phyloP scores from a whole-genome alignment of 2,113 vertebrate genomes.

The Colaptes auratus region DNA sequence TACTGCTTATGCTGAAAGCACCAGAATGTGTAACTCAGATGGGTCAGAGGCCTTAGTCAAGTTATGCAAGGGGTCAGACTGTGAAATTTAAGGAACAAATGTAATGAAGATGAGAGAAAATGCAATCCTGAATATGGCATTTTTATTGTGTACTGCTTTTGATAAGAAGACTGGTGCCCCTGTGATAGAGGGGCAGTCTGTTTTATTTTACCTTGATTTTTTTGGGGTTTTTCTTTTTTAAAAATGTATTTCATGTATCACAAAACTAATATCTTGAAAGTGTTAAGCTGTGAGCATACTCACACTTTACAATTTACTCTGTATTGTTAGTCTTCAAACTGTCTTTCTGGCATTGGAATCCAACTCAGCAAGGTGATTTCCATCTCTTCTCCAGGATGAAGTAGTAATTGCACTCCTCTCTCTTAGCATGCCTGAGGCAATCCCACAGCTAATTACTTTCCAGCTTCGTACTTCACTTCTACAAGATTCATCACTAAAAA shows the following conservation, averaged over 20 bases:
- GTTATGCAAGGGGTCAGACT: not conserved
- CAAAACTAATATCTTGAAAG: not conserved
- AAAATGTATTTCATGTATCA: not conserved
- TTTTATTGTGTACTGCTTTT: not conserved
- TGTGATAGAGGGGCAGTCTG: not conserved
- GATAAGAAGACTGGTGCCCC: not conserved
- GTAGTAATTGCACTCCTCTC: not conserved
- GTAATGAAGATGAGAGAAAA: not conserved
- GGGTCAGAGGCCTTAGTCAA: not conserved
- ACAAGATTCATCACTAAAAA: not conserved
- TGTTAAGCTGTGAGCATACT: not conserved
- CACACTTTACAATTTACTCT: not conserved
- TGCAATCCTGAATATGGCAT: not conserved
- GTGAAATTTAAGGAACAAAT: not conserved
- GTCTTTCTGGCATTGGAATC: not conserved
- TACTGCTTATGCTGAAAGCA: not conserved
- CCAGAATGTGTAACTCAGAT: not conserved
- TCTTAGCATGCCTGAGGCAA: not conserved
- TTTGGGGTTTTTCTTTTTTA: not conserved
- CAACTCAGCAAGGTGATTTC: not conserved
- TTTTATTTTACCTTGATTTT: not conserved
- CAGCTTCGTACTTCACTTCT: not conserved
- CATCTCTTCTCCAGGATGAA: not conserved
- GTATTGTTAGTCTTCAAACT: not conserved
- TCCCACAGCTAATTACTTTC: not conserved